Conservation (phyloP, 2,797 vertebrate genomes). For the Anas acuta region DNA sequence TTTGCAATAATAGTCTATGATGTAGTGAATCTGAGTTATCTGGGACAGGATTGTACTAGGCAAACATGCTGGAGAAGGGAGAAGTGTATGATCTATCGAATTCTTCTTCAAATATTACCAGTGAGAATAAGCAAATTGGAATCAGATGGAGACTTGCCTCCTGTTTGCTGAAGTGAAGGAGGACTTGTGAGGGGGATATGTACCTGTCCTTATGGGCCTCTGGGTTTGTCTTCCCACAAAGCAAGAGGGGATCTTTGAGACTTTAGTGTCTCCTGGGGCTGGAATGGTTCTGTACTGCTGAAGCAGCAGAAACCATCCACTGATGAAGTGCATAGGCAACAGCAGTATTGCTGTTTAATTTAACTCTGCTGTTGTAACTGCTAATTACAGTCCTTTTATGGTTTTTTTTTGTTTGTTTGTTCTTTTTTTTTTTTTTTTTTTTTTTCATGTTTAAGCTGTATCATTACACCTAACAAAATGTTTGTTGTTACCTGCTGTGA, state of each 20-base stretch:
- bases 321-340: not conserved
- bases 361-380: not conserved
- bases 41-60: not conserved
- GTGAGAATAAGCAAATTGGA: not conserved
- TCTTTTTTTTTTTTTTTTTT: too few relatives aligned
- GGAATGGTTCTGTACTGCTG: not conserved
- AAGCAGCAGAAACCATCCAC: not conserved
- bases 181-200: not conserved
- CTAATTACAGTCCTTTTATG: not conserved
- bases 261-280: not conserved
- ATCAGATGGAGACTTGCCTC: not conserved
- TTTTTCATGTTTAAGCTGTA: not conserved
- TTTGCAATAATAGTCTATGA: not conserved
- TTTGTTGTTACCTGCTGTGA: conserved; percentile 29
- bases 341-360: not conserved
- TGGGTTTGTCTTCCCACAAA: not conserved
- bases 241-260: not conserved
- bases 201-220: not conserved
- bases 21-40: not conserved
- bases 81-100: not conserved
- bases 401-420: not conserved
- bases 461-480: not conserved
- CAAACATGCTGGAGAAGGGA: not conserved
- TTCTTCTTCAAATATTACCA: not conserved
- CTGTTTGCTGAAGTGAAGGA: not conserved